These are phyloP conservation scores for Diarsia dahlii DNA, from an alignment of 2,888 invertebrate genomes.

Conservation along the genomic window DNA sequence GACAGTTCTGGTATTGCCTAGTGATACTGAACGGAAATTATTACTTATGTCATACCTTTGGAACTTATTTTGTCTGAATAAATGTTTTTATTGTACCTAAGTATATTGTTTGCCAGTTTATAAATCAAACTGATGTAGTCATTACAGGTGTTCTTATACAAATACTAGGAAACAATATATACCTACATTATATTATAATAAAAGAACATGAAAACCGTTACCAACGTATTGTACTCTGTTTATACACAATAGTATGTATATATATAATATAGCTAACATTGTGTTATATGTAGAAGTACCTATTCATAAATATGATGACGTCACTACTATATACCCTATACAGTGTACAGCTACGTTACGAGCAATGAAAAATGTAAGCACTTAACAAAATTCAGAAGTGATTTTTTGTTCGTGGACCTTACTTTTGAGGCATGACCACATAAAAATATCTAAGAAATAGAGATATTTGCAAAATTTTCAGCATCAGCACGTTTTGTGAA, in stretches of 20 bases:
- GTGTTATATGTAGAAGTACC: neutral
- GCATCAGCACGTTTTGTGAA: neutral
- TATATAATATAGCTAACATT: neutral
- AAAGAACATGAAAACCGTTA: neutral
- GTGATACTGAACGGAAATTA: no score
- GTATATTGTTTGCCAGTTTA: neutral
- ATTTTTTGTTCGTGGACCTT: neutral
- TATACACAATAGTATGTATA: constrained; percentile 2
- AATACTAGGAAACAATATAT: neutral
- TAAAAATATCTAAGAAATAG: neutral
- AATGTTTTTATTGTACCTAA: neutral
- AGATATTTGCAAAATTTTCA: neutral
- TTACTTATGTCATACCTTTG: neutral
- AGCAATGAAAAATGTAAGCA: neutral
- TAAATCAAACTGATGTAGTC: neutral
- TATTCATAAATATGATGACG: neutral
- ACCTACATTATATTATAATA: neutral
- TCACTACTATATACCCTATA: neutral
- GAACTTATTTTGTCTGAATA: neutral
- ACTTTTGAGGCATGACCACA: neutral
- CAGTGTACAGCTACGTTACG: neutral
- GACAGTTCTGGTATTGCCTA: no score
- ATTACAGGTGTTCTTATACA: constrained; percentile 2
- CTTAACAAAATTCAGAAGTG: neutral
- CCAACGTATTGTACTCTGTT: neutral